These are phyloP conservation scores for Callimorpha dominula DNA, from an alignment of 2,888 invertebrate genomes.

Conservation along the genomic window DNA sequence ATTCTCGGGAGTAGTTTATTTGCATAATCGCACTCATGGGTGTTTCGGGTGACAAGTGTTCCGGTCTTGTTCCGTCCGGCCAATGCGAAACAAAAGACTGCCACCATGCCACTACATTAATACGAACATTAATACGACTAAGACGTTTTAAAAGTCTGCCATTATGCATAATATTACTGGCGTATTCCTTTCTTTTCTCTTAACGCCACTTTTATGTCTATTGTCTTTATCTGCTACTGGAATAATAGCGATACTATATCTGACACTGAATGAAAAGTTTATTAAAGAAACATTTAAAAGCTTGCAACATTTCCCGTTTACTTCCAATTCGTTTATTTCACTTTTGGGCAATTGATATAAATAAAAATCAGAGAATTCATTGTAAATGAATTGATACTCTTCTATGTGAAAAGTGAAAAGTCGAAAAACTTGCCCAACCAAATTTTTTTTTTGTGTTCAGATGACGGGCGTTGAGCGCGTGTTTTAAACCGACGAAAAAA, in stretches of 20 bases:
- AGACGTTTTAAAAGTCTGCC: constrained; percentile 34
- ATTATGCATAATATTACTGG: constrained; percentile 33
- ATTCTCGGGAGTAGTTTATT: constrained; percentile 22
- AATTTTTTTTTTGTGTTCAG: too few relatives aligned
- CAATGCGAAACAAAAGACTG: constrained; percentile 14
- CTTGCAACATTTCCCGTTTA: too few relatives aligned
- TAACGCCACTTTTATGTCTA: constrained; percentile 11
- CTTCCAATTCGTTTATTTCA: neutral
- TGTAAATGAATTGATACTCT: too few relatives aligned
- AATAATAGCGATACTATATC: neutral
- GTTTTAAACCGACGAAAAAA: too few relatives aligned
- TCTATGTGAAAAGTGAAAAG: too few relatives aligned
- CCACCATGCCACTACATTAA: constrained; percentile 11
- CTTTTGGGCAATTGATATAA: neutral
- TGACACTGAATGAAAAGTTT: neutral
- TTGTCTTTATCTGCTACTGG: neutral
- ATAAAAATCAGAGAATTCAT: too few relatives aligned
- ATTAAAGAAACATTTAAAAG: neutral
- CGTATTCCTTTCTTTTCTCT: constrained; percentile 15
- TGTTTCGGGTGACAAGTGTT: constrained; percentile 25
- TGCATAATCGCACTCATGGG: constrained; percentile 45
- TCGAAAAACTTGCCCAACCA: too few relatives aligned
- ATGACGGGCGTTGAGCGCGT: too few relatives aligned
- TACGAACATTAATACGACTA: too few relatives aligned
- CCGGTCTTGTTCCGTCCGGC: constrained; percentile 14